phyloP scores from a whole-genome alignment of 2,113 vertebrate species.

The Pyrgilauda ruficollis region DNA sequence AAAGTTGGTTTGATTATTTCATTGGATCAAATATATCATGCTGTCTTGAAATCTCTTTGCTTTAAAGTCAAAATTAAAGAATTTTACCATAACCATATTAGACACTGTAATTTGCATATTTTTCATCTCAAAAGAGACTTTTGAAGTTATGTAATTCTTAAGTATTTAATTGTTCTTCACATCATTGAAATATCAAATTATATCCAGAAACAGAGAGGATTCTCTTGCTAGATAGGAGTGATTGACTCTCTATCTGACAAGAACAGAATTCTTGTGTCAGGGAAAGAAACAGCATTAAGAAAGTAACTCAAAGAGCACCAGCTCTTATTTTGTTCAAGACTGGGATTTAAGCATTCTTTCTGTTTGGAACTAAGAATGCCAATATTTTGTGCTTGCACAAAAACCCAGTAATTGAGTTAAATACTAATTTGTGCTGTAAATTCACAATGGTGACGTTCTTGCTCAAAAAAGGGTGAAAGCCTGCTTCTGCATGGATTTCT shows the following conservation, averaged over 20 bases:
- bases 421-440: not conserved
- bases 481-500: not conserved
- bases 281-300: not conserved
- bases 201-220: slow-evolving; percentile 36
- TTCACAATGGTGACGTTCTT: not conserved
- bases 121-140: slow-evolving; percentile 72
- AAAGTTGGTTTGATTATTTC: slow-evolving; percentile 77
- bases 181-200: slow-evolving; percentile 66
- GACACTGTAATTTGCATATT: slow-evolving; percentile 74
- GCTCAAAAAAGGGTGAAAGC: not conserved
- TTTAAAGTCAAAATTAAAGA: slow-evolving; percentile 77
- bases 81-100: slow-evolving; percentile 72
- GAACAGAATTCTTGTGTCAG: slow-evolving; percentile 14
- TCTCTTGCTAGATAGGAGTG: slow-evolving; percentile 44
- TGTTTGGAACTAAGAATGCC: not conserved
- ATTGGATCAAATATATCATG: slow-evolving; percentile 72
- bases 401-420: not conserved
- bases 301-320: not conserved
- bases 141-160: slow-evolving; percentile 65
- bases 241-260: slow-evolving; percentile 54
- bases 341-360: not conserved
- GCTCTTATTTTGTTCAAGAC: not conserved
- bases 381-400: not conserved
- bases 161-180: slow-evolving; percentile 73
- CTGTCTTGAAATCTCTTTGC: slow-evolving; percentile 70